Conservation (phyloP, 2,113 vertebrate species). For the Pardalotus punctatus region DNA sequence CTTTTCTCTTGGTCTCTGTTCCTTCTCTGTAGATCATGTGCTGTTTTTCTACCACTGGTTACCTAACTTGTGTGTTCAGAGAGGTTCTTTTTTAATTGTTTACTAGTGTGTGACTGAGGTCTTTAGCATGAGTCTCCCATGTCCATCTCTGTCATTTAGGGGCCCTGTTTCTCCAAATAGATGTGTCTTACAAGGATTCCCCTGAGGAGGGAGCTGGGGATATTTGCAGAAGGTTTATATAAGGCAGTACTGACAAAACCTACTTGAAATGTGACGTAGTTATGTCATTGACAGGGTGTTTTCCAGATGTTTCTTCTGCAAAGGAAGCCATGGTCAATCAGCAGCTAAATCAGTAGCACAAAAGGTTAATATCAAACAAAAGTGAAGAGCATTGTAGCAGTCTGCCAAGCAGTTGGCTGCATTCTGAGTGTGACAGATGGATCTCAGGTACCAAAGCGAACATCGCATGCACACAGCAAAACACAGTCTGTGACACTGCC, state of each 20-base stretch:
- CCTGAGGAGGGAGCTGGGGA: not conserved
- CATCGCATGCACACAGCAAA: not conserved
- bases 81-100: not conserved
- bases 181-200: not conserved
- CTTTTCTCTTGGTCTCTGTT: not conserved
- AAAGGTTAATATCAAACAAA: not conserved
- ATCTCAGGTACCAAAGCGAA: not conserved
- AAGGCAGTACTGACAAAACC: not conserved
- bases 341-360: not conserved
- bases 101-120: not conserved
- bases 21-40: not conserved
- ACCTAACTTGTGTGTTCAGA: not conserved
- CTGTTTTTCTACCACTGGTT: not conserved
- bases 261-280: fast-evolving
- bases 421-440: not conserved
- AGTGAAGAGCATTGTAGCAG: not conserved
- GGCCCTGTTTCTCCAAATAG: not conserved
- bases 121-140: not conserved
- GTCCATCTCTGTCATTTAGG: not conserved
- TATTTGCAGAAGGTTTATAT: not conserved
- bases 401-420: not conserved
- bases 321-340: not conserved
- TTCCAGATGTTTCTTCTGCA: not conserved
- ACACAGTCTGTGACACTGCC: not conserved
- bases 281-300: not conserved